Conservation (phyloP, 2,888 invertebrate species). For the Onthophagus sagittarius region DNA sequence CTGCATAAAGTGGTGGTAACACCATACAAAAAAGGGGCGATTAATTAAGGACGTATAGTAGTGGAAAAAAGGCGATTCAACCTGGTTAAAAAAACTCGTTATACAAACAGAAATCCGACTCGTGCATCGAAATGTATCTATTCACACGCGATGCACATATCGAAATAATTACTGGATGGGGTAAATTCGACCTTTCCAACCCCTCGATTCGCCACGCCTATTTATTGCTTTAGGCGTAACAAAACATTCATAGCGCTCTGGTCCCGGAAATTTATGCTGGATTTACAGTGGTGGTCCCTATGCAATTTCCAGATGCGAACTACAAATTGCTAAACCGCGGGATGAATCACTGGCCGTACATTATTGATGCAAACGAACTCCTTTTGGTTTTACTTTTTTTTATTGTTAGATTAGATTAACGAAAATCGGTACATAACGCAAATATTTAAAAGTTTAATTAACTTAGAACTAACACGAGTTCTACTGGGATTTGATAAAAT, state of each 20-base stretch:
- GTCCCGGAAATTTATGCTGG: neutral
- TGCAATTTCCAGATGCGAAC: neutral
- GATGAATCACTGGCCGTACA: neutral
- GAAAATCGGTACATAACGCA: neutral
- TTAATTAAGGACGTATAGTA: neutral
- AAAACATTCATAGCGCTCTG: neutral
- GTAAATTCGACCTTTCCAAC: neutral
- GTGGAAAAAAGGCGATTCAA: neutral
- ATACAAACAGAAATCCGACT: neutral
- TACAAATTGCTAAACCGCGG: neutral
- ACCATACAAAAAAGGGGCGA: neutral
- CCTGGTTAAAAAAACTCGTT: neutral
- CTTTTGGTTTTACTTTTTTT: neutral
- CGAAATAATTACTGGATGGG: neutral
- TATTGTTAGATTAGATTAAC: neutral
- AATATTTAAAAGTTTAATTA: neutral
- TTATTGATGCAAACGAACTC: neutral
- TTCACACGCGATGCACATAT: neutral
- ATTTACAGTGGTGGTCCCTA: neutral
- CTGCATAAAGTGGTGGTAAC: neutral
- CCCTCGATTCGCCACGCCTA: neutral
- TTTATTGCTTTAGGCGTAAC: neutral
- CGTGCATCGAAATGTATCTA: neutral
- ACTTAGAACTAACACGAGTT: neutral
- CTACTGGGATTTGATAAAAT: neutral